Percentiles rank a stretch among this genome's conserved stretches.
phyloP scores from a whole-genome alignment of 2,888 invertebrate species.

The Atrina japonica region DNA sequence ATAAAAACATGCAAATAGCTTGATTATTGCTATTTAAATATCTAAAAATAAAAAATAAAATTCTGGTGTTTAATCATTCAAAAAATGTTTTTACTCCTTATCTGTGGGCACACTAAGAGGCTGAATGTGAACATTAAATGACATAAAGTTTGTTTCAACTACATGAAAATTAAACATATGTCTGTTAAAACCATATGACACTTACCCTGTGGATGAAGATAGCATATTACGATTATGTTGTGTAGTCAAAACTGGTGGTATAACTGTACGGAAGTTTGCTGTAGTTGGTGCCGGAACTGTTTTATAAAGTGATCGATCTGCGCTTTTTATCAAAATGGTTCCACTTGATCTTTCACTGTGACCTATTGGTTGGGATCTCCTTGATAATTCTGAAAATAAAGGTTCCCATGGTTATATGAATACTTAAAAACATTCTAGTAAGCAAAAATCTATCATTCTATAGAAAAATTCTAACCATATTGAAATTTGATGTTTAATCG shows the following conservation, averaged over 20 bases:
- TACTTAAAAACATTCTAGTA: too few relatives aligned
- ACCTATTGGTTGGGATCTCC: constrained; percentile 52
- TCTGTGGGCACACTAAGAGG: too few relatives aligned
- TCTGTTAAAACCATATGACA: too few relatives aligned
- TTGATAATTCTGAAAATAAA: constrained; percentile 49
- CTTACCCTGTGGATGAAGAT: constrained; percentile 35
- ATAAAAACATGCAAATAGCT: not conserved
- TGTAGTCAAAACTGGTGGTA: constrained; percentile 66
- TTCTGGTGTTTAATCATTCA: too few relatives aligned
- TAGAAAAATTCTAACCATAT: too few relatives aligned
- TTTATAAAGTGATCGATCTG: constrained; percentile 41
- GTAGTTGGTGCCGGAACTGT: constrained; percentile 45
- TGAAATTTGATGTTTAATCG: too few relatives aligned
- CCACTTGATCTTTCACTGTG: not conserved
- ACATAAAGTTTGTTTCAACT: too few relatives aligned
- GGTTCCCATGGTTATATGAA: too few relatives aligned
- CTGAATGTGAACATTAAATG: too few relatives aligned
- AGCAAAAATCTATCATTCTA: too few relatives aligned
- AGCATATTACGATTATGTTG: constrained; percentile 72
- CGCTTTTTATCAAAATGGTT: constrained; percentile 17
- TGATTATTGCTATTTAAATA: not conserved
- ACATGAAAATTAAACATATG: too few relatives aligned
- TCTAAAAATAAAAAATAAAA: not conserved
- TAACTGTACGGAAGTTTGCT: constrained; percentile 67
- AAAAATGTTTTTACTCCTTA: too few relatives aligned